Evolutionary conservation across 2,888 invertebrate species (phyloP), one percentile per base, ranked within the genome.

Genomic region (Drosophila prostipennis): DNA sequence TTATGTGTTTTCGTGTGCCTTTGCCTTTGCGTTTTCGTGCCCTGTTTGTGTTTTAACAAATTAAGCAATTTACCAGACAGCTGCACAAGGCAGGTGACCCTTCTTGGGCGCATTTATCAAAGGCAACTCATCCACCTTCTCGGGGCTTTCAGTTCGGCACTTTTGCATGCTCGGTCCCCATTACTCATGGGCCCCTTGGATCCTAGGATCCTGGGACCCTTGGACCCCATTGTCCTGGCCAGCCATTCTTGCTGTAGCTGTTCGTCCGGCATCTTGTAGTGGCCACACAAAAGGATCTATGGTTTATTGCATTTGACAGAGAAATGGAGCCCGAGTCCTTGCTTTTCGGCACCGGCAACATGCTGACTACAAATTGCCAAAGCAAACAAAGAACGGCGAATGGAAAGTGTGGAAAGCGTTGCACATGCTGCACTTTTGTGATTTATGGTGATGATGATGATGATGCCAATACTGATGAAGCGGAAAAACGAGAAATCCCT

Each of bases 391-490:
- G 58, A 64, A 49, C 61, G 52, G 34, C 39, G 40, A 51, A 52
- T 46, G 72, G 51, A 67, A 72, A 72, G 59, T 73, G 69, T 54
- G 65, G 52, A 74, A 70, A 76, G 78, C 87, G 85, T 72, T 79
- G 82, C 82, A 87, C 80, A 72, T 80, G 87, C 75, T 80, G 84
- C 81, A 79, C 72, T 72, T 63, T 58, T 71, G 58, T 87, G 83
- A 83, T 83, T 84, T 83, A 83, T 87, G 84, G 74, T 73, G 81
- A 79, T 83, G 79, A 80, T 77, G 78, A 80, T 81, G 78, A 81
- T 79, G 73, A 80, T 74, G 74, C 69, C 63, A 76, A 73, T 82
- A 64, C 63, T 57, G 56, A 57, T 74, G 54, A 32, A 58, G 55
- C 56, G 55, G 69, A 59, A 51, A 57, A 59, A 42, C 42, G 52